Evolutionary conservation across 2,888 invertebrate species (phyloP).

Genomic region (Pristionchus mayeri): DNA sequence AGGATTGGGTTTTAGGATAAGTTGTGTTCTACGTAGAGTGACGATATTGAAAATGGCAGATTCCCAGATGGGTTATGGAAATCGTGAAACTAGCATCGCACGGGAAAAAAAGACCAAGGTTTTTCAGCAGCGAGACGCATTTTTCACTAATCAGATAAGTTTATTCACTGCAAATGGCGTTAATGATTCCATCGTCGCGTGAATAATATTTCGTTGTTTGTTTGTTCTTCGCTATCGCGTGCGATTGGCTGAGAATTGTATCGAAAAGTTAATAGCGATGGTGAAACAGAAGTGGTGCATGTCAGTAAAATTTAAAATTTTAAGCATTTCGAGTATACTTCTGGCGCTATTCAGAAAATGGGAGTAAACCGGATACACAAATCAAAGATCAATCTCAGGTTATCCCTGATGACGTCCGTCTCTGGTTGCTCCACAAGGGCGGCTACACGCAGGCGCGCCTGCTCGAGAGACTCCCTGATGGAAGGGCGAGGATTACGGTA

Average conservation of each 20-base stretch:
- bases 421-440: constrained; percentile 93
- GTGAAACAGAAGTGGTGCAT: background rate
- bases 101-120: too few relatives aligned
- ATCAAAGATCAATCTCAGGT: constrained; percentile 50
- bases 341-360: too few relatives aligned
- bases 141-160: too few relatives aligned
- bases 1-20: background rate
- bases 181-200: too few relatives aligned
- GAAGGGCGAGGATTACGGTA: constrained; percentile 58
- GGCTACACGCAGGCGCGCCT: constrained; percentile 84
- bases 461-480: constrained; percentile 73
- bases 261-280: background rate
- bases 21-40: background rate
- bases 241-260: background rate
- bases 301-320: too few relatives aligned
- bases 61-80: background rate
- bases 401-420: constrained; percentile 79
- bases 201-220: too few relatives aligned
- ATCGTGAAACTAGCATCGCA: background rate
- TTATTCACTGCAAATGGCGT: too few relatives aligned
- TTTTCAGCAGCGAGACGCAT: too few relatives aligned
- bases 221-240: background rate
- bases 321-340: too few relatives aligned
- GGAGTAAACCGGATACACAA: background rate
- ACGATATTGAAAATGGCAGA: background rate